phyloP scores from a whole-genome alignment of 2,888 invertebrate genomes.

The Chymomyza caudatula region DNA sequence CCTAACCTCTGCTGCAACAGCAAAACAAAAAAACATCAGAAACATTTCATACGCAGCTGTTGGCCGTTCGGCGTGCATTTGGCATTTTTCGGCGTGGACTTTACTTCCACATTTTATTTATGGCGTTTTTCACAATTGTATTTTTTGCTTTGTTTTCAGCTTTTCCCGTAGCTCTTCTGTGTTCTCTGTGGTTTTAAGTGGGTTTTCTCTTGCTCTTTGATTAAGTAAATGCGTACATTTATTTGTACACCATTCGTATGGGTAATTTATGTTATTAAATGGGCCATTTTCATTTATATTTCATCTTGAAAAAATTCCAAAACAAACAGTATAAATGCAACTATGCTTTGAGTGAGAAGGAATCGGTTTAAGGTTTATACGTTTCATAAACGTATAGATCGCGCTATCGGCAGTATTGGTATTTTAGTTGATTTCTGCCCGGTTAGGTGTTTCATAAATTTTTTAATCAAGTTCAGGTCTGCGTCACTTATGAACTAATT shows the following conservation, averaged over 20 bases:
- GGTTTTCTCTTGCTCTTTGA: neutral
- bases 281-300: constrained; percentile 2
- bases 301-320: neutral
- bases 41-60: neutral
- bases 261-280: constrained; percentile 4
- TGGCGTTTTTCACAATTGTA: constrained; percentile 1
- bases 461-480: neutral
- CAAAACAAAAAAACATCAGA: neutral
- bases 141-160: neutral
- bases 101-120: constrained; percentile 6
- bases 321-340: neutral
- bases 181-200: neutral
- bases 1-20: neutral
- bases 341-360: neutral
- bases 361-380: too few relatives aligned
- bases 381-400: too few relatives aligned
- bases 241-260: neutral
- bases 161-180: neutral
- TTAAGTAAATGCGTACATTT: constrained; percentile 1
- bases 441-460: neutral
- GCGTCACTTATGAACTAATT: neutral
- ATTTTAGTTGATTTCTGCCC: neutral
- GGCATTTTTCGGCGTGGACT: constrained; percentile 3
- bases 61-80: neutral
- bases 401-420: too few relatives aligned